Evolutionary conservation across 2,113 vertebrate species (phyloP).

Genomic region (Plecturocebus donacophilus): DNA sequence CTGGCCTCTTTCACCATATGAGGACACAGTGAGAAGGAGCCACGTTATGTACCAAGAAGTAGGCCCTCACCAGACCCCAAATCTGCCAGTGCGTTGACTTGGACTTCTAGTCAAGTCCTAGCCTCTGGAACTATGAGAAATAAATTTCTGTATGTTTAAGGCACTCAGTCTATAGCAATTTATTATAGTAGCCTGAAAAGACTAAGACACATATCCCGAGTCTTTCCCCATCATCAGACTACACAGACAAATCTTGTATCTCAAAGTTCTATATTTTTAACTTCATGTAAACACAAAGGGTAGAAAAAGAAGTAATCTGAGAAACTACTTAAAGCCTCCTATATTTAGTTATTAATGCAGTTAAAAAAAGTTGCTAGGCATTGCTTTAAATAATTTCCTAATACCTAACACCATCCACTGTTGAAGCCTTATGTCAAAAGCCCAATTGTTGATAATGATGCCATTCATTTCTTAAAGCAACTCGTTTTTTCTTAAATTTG

Average conservation of each 20-base stretch:
- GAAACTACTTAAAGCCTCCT: not conserved
- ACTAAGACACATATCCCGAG: not conserved
- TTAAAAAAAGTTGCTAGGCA: not conserved
- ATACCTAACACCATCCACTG: not conserved
- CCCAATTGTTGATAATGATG: not conserved
- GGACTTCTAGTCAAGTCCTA: not conserved
- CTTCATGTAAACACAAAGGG: not conserved
- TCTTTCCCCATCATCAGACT: not conserved
- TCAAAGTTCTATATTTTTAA: not conserved
- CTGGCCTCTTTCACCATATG: not conserved
- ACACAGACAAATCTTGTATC: not conserved
- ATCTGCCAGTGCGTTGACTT: not conserved
- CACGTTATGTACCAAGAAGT: not conserved
- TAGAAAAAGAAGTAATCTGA: not conserved
- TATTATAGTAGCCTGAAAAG: too few relatives aligned
- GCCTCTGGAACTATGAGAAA: not conserved
- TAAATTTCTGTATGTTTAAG: not conserved
- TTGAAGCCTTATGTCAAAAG: not conserved
- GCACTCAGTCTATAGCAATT: not conserved
- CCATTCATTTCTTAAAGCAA: not conserved
- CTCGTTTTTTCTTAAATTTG: conserved; percentile 9
- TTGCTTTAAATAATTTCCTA: not conserved
- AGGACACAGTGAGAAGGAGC: not conserved
- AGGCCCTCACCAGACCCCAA: not conserved
- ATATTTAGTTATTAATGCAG: not conserved